Conservation (phyloP, 2,797 vertebrate genomes). For the Acipenser oxyrinchus region DNA sequence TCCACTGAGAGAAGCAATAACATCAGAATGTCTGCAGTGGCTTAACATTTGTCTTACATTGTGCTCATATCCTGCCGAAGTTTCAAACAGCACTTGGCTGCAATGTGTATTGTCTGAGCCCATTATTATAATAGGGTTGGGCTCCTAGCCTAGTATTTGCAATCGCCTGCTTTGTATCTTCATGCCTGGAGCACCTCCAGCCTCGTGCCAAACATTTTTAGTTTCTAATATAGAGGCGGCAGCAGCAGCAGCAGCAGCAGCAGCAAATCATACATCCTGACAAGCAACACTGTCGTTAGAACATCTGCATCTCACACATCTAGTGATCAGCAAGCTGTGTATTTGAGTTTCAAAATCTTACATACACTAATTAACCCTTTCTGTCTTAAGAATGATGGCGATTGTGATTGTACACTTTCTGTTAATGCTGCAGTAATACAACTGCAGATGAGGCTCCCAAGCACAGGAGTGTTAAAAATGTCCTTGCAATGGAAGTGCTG, state of each 20-base stretch:
- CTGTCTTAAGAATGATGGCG: neutral
- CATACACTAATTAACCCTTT: neutral
- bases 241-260: neutral
- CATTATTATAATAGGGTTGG: slow-evolving; percentile 2
- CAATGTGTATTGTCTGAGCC: neutral
- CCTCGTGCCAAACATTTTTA: neutral
- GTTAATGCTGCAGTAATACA: neutral
- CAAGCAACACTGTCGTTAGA: neutral
- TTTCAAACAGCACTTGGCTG: slow-evolving; percentile 3
- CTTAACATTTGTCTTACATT: neutral
- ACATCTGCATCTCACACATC: slow-evolving; percentile 4
- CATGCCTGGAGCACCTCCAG: neutral
- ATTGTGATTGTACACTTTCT: neutral
- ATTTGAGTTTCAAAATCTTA: neutral
- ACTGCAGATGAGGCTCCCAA: neutral
- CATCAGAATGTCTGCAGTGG: neutral
- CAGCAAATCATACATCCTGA: neutral
- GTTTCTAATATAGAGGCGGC: neutral
- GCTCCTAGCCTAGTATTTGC: slow-evolving; percentile 7
- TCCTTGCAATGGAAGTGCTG: slow-evolving; percentile 23
- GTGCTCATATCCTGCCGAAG: neutral
- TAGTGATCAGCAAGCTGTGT: neutral
- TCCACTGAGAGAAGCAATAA: neutral
- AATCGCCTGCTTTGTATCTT: neutral
- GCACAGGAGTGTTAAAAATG: neutral